Percentiles rank a stretch among this genome's conserved stretches.
phyloP scores from a whole-genome alignment of 1,140 invertebrate genomes.

The Penaeus indicus region DNA sequence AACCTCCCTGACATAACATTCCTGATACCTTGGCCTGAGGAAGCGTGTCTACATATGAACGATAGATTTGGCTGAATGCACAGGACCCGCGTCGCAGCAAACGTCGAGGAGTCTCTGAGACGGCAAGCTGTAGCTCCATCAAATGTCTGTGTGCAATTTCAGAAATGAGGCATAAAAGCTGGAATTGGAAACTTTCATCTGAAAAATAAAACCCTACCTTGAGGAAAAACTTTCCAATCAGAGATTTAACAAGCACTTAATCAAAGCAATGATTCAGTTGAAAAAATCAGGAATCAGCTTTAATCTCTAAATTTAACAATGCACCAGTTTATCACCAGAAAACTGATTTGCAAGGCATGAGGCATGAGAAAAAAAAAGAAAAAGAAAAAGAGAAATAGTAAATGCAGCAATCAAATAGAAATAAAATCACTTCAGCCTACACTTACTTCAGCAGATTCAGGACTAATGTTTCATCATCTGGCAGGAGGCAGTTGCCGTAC shows the following conservation, averaged over 20 bases:
- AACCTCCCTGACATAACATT: background rate
- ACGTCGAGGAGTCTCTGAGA: constrained; percentile 85
- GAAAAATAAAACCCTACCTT: background rate
- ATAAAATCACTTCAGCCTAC: background rate
- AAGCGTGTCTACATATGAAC: constrained; percentile 88
- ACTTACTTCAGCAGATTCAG: constrained; percentile 77
- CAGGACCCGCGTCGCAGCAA: constrained; percentile 87
- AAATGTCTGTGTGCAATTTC: constrained; percentile 75
- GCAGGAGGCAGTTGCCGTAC: constrained; percentile 85
- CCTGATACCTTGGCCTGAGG: constrained; percentile 71
- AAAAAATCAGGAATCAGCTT: background rate
- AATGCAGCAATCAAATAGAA: background rate
- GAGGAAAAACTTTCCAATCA: background rate
- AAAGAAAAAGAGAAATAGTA: too few species aligned
- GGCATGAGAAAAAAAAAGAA: background rate
- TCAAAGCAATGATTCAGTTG: background rate
- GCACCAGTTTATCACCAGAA: background rate
- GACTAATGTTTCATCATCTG: constrained; percentile 85
- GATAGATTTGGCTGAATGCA: constrained; percentile 91
- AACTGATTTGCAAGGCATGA: background rate
- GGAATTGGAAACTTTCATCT: too few species aligned
- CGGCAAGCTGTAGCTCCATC: constrained; percentile 85
- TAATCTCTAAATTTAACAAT: too few species aligned
- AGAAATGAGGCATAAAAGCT: background rate
- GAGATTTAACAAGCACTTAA: background rate